Conservation (phyloP, 2,888 invertebrate genomes). For the Drosophila macrospina region DNA sequence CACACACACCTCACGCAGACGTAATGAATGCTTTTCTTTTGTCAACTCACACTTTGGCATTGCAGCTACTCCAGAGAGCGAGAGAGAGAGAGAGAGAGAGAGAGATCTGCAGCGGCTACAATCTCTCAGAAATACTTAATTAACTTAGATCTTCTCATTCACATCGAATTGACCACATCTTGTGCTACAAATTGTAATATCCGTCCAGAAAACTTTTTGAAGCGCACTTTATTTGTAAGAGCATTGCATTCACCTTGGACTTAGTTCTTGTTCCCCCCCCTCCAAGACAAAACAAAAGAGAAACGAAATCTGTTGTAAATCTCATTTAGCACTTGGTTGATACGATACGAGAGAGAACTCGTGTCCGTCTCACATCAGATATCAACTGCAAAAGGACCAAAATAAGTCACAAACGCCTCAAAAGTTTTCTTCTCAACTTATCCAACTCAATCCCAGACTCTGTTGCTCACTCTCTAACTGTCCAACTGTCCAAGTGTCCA, state of each 20-base stretch:
- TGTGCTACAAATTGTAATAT: conserved; percentile 79
- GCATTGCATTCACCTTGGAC: conserved; percentile 10
- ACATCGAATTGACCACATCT: conserved; percentile 53
- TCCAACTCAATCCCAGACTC: background rate
- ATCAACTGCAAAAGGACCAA: conserved; percentile 55
- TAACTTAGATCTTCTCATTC: conserved; percentile 22
- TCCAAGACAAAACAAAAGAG: too few species aligned
- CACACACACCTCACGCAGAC: background rate
- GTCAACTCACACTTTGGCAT: conserved; percentile 37
- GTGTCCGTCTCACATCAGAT: conserved; percentile 12
- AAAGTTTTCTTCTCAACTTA: conserved; percentile 33
- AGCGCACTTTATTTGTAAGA: conserved; percentile 63
- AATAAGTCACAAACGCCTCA: conserved; percentile 36
- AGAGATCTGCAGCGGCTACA: conserved; percentile 10
- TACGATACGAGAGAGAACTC: background rate
- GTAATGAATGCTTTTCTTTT: background rate
- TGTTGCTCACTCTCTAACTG: conserved; percentile 2
- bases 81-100: background rate
- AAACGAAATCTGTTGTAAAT: background rate
- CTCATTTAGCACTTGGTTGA: conserved; percentile 24
- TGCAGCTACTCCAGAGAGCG: conserved; percentile 27
- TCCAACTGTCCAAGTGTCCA: too few species aligned
- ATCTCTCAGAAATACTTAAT: conserved; percentile 7
- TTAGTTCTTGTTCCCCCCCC: conserved; percentile 9
- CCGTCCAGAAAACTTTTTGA: conserved; percentile 79